These are phyloP conservation scores for Molossus molossus DNA, from an alignment of 2,797 vertebrate genomes.

Conservation along the genomic window DNA sequence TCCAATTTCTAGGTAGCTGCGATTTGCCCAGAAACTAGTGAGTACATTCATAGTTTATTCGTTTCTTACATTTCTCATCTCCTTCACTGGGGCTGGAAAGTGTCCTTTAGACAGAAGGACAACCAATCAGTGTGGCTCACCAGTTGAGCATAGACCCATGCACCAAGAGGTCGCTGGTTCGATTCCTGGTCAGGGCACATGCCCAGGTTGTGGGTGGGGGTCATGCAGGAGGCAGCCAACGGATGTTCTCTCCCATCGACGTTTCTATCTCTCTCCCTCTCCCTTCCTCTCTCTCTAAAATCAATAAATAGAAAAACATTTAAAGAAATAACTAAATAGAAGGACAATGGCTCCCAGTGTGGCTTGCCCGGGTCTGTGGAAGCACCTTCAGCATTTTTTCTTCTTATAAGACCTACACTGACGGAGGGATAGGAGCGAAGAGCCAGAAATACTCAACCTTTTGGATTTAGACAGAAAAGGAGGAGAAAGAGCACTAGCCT, in stretches of 20 bases:
- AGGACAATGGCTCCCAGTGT: accelerated
- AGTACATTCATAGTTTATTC: neutral
- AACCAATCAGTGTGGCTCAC: no score
- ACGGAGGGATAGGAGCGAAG: neutral
- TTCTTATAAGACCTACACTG: neutral
- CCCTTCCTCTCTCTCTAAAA: no score
- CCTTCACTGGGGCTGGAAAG: neutral
- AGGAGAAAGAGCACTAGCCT: neutral
- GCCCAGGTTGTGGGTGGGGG: no score
- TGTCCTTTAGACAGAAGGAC: neutral
- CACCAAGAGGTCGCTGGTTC: no score
- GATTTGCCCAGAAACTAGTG: neutral
- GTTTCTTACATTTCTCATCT: neutral
- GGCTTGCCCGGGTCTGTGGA: neutral
- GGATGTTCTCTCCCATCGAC: no score
- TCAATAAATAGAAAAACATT: no score
- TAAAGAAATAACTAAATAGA: neutral
- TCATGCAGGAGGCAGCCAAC: no score
- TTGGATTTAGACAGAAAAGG: neutral
- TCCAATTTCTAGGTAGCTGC: slow-evolving; percentile 33
- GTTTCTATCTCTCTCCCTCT: no score
- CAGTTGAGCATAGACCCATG: no score
- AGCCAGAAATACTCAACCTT: neutral
- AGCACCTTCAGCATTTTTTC: neutral
- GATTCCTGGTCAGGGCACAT: no score